Evolutionary conservation across 1,140 invertebrate species (phyloP), one percentile per base, ranked within the genome.

Genomic region (Zaprionus ornatus): DNA sequence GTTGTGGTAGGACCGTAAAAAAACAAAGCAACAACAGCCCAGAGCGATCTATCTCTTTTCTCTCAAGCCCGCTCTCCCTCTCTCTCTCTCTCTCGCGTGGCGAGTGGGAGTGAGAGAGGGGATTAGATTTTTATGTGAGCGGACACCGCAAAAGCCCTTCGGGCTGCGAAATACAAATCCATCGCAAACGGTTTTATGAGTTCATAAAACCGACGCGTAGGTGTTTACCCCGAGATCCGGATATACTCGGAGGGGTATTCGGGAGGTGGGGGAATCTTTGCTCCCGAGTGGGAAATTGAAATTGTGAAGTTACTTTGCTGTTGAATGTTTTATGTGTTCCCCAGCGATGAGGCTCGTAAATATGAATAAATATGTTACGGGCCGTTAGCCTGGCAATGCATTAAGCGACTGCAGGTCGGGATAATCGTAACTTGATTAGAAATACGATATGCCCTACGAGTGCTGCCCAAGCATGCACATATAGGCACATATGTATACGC

Each of bases 341-440:
- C 59, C 61, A 45, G 35, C 29, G 74, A 21, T 21, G 67, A 68
- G 7, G 59, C 82, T 79, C 80, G 71, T 87, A 88, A 84, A 88
- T 90, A 88, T 90, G 80, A 81, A 87, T 88, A 87, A 64, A 57
- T 64, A 19, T 59, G 50, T 66, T 55, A 32, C 54, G 60, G 45
- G 52, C 35, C 48, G 55, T 17, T 67, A 32, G 50, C 27, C 21
- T 5, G 10, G 32, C 71, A 83, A 80, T 80, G 76, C 82, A 79
- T 90, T 88, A 84, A 84, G 45, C 10, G 80, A 74, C 78, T 84
- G 74, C 80, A 70, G 67, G 80, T 45, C 23, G 55, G 56, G 50
- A 70, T 65, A 71, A 71, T 77, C 80, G 81, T 87, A 87, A 87
- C 74, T 90, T 84, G 84, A 88, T 88, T 87, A 87, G 74, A 90